Evolutionary conservation across 35 echinoderm and acorn worm species (phyloP).

Genomic region (Heliocidaris erythrogramma): DNA sequence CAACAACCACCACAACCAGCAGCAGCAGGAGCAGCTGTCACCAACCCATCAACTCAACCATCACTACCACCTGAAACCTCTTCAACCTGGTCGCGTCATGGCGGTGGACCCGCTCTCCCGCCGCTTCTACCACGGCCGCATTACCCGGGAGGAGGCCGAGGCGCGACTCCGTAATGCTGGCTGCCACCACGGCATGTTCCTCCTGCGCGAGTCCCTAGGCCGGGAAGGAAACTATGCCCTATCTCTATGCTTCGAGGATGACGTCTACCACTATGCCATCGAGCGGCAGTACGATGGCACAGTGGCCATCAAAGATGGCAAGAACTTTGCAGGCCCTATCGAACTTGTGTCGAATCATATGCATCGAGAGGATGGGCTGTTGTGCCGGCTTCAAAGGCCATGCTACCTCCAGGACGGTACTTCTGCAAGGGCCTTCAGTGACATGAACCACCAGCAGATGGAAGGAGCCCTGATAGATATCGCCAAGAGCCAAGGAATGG

Average conservation of each 20-base stretch:
- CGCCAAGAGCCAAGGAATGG: conserved; percentile 68
- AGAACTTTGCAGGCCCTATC: conserved; percentile 84
- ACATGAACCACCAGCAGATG: conserved; percentile 68
- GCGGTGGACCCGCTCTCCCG: conserved; percentile 61
- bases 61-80: not conserved
- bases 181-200: conserved; percentile 73
- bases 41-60: not conserved
- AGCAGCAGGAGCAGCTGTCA: not conserved
- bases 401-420: conserved; percentile 59
- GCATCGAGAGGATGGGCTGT: conserved; percentile 77
- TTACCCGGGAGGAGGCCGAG: conserved; percentile 94
- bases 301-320: conserved; percentile 95
- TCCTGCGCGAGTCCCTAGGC: conserved; percentile 79
- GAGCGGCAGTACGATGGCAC: conserved; percentile 82
- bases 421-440: conserved; percentile 62
- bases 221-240: conserved; percentile 86
- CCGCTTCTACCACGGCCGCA: conserved; percentile 88
- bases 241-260: conserved; percentile 72
- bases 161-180: conserved; percentile 57
- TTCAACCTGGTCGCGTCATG: conserved; percentile 5
- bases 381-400: conserved; percentile 73
- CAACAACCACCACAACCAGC: not conserved
- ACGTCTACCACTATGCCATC: conserved; percentile 93
- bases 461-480: conserved; percentile 60
- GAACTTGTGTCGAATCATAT: conserved; percentile 87